Conservation (phyloP, 2,113 vertebrate species). For the Butorides virescens region DNA sequence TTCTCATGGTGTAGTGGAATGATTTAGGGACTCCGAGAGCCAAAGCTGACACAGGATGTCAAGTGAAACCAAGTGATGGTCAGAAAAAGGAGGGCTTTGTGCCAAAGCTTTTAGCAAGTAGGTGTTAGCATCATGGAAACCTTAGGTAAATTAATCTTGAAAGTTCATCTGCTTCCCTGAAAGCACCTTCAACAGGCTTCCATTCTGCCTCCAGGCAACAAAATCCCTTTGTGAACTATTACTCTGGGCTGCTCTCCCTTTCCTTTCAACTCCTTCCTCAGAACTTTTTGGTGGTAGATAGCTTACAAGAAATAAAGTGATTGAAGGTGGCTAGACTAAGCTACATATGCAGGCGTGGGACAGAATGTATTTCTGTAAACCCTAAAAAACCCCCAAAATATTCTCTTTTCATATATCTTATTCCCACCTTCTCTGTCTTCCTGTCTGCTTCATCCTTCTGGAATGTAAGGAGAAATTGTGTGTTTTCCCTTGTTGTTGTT, state of each 20-base stretch:
- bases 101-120: neutral
- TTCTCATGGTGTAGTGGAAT: neutral
- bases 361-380: neutral
- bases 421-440: neutral
- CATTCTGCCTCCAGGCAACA: neutral
- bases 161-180: neutral
- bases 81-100: neutral
- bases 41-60: neutral
- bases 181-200: neutral
- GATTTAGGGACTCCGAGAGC: neutral
- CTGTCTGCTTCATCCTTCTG: neutral
- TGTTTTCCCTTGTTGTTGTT: neutral
- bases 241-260: neutral
- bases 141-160: neutral
- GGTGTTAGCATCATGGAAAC: neutral
- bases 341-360: fast-evolving
- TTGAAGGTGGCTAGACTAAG: neutral
- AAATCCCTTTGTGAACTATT: neutral
- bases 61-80: neutral
- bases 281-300: neutral
- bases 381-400: neutral
- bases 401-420: neutral
- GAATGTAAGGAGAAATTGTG: neutral
- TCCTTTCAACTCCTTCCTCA: neutral
- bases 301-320: neutral